phyloP scores from a whole-genome alignment of 2,888 invertebrate genomes.

The Scaeva pyrastri region DNA sequence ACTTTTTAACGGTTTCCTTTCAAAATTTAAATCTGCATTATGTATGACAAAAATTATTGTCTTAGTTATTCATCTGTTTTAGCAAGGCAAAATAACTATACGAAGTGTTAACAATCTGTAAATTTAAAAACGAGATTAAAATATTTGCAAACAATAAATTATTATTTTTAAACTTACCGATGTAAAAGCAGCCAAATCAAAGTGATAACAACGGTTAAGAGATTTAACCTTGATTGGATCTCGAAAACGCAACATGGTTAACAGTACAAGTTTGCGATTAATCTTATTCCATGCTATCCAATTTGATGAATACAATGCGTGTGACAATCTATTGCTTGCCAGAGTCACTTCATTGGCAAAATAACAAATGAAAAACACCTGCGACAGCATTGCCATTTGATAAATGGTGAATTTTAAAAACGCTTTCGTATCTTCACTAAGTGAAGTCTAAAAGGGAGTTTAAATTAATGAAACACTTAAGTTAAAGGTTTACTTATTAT shows the following conservation, averaged over 20 bases:
- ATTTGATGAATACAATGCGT: constrained; percentile 77
- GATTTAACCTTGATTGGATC: constrained; percentile 77
- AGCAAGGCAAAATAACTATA: constrained; percentile 80
- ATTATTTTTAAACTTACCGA: constrained; percentile 78
- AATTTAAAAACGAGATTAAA: constrained; percentile 36
- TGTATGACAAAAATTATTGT: too few species aligned
- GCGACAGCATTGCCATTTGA: constrained; percentile 78
- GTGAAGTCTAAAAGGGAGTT: constrained; percentile 68
- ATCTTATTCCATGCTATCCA: constrained; percentile 77
- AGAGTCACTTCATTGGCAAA: constrained; percentile 78
- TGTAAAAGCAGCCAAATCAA: constrained; percentile 79
- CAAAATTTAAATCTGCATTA: not conserved
- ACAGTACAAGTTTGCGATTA: constrained; percentile 77
- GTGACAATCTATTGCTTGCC: constrained; percentile 76
- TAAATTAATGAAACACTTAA: not conserved
- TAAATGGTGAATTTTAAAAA: constrained; percentile 77
- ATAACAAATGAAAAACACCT: constrained; percentile 79
- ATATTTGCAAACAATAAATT: constrained; percentile 24
- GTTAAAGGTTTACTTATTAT: not conserved
- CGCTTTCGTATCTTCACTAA: constrained; percentile 35
- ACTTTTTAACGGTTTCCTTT: not conserved
- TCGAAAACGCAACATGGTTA: constrained; percentile 77
- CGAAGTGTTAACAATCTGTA: constrained; percentile 80
- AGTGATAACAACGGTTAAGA: constrained; percentile 77
- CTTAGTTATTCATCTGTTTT: constrained; percentile 79